Percentiles rank a stretch among this genome's conserved stretches.
These are phyloP conservation scores for Eupithecia inturbata DNA, from an alignment of 2,888 invertebrate species.

Conservation along the genomic window DNA sequence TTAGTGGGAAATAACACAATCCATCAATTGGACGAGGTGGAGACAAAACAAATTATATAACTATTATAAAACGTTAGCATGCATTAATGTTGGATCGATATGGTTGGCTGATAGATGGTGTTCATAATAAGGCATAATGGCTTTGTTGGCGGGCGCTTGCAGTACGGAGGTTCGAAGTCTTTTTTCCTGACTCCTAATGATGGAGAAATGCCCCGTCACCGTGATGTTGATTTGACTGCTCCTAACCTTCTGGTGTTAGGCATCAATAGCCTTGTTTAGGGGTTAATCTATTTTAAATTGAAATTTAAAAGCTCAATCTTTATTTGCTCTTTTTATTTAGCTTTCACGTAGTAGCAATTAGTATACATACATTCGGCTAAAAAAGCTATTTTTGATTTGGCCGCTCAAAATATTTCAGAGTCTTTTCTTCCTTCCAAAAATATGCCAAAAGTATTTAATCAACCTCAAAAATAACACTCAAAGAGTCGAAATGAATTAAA, in stretches of 20 bases:
- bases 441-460: slow-evolving; percentile 19
- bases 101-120: slow-evolving; percentile 81
- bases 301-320: slow-evolving; percentile 50
- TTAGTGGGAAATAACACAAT: slow-evolving; percentile 74
- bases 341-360: slow-evolving; percentile 29
- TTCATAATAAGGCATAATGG: slow-evolving; percentile 83
- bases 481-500: slow-evolving; percentile 40
- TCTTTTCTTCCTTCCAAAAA: neutral
- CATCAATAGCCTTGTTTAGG: slow-evolving; percentile 68
- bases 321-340: slow-evolving; percentile 50
- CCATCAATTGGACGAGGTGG: slow-evolving; percentile 80
- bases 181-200: slow-evolving; percentile 78
- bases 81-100: slow-evolving; percentile 82
- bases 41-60: slow-evolving; percentile 84
- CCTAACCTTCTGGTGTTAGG: slow-evolving; percentile 75
- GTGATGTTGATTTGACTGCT: slow-evolving; percentile 72
- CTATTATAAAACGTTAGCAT: slow-evolving; percentile 83
- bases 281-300: slow-evolving; percentile 75
- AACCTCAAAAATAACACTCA: slow-evolving; percentile 25
- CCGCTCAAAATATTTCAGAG: neutral
- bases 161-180: slow-evolving; percentile 65
- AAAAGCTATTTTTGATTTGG: slow-evolving; percentile 12
- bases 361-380: slow-evolving; percentile 20
- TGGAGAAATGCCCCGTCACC: slow-evolving; percentile 74
- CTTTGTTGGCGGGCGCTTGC: slow-evolving; percentile 80